Conservation (phyloP, 2,113 vertebrate genomes). For the Zosterops japonicus region DNA sequence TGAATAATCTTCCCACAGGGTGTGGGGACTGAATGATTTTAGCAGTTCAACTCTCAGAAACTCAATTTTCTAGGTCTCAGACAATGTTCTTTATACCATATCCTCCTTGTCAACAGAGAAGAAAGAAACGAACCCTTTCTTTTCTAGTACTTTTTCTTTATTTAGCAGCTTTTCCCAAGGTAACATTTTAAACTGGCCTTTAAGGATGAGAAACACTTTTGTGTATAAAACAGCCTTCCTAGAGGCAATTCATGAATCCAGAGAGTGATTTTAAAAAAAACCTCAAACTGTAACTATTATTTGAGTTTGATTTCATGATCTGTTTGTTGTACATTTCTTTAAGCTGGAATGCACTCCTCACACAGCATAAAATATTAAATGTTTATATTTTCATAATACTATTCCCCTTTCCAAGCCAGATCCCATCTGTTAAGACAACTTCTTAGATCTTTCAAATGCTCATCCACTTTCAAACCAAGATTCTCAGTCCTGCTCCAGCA, state of each 20-base stretch:
- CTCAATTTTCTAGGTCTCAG: not conserved
- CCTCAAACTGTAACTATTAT: not conserved
- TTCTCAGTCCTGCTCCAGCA: not conserved
- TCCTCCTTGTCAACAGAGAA: not conserved
- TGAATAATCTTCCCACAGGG: not conserved
- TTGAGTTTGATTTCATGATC: not conserved
- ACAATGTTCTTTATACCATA: not conserved
- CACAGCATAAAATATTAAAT: not conserved
- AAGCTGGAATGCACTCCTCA: not conserved
- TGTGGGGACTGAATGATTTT: not conserved
- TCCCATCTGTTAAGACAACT: not conserved
- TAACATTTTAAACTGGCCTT: not conserved
- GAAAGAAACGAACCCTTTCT: not conserved
- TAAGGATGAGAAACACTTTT: not conserved
- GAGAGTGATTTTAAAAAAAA: fast-evolving
- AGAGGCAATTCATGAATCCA: not conserved
- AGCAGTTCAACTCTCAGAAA: not conserved
- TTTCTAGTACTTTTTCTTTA: not conserved
- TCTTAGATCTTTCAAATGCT: not conserved
- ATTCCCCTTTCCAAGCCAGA: not conserved
- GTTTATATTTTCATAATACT: not conserved
- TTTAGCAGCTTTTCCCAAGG: not conserved
- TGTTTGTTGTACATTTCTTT: not conserved
- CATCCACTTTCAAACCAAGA: not conserved
- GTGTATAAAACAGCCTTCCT: not conserved